Base-by-base conservation (phyloP, 2,888 invertebrate species). In the Lasioglossum morio region DNA sequence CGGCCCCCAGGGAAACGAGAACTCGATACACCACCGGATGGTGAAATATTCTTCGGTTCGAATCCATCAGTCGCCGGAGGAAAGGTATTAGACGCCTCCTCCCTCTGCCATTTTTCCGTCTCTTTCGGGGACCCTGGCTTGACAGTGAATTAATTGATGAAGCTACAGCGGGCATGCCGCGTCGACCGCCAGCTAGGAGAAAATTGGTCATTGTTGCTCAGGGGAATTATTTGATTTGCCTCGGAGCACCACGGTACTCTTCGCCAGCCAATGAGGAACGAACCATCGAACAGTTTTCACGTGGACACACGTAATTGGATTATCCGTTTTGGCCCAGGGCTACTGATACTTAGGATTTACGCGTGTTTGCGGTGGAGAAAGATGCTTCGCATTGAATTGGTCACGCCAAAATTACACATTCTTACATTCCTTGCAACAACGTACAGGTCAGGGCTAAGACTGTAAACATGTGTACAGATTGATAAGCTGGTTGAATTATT, bases 11-110 rank as follows among this genome's bases (percentile, higher is more conserved):
- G 69, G 77, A 37, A 74, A 77, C 37, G 75, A 53, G 63, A 30
- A 8, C 72, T 60, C 72, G 78, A 77, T 69, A 53, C 57, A 37
- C 43, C 78, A 60, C 57, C 12, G 40, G 79, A n/a, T 19, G 60
- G 69, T 84, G 84, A 84, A 82, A 82, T 84, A 84, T 77, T 82
- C 84, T n/a, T 69, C 48, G 73, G 73, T 69, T 48, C 48, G 77
- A 30, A 34, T 34, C 34, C 66, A 34, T 63, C 77, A 12, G 76
- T 63, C 60, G 40, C 53, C 34, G 10, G 34, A 23, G 27, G 16
- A 37, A 27, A 23, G 73, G 40, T 14, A 34, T 63, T 81, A 34
- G 72, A 40, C 19, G 57, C 14, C 53, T 16, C 10, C 30, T 40
- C 16, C 16, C n/a, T 63, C 19, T 48, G 10, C 7, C 4, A 43